Evolutionary conservation across 2,113 vertebrate species (phyloP).

Genomic region (Delphinapterus leucas): DNA sequence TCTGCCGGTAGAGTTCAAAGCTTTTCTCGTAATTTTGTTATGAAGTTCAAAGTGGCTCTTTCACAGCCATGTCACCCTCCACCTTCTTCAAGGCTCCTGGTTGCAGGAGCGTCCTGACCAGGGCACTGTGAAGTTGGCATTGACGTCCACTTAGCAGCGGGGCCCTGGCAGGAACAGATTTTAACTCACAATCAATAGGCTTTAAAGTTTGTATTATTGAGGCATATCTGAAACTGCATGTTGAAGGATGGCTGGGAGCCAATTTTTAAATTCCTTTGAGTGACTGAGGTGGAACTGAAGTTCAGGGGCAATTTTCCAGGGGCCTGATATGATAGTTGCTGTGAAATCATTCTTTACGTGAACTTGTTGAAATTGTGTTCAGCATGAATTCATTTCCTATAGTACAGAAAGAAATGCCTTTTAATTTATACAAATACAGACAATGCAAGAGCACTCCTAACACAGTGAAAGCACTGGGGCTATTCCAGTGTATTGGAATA

Average conservation of each 20-base stretch:
- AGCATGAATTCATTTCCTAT: conserved; percentile 47
- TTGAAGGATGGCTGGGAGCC: conserved; percentile 56
- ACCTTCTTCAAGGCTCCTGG: background rate
- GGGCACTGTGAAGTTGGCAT: background rate
- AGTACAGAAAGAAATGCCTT: conserved; percentile 27
- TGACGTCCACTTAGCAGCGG: background rate
- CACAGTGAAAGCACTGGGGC: background rate
- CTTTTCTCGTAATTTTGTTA: background rate
- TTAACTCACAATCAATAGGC: conserved; percentile 24
- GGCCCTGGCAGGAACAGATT: background rate
- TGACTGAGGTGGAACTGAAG: conserved; percentile 66
- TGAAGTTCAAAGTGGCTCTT: conserved; percentile 18
- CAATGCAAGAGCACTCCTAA: background rate
- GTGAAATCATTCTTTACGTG: conserved; percentile 60
- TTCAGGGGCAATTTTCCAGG: conserved; percentile 71
- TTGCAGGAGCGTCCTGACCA: background rate
- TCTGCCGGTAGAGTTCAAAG: background rate
- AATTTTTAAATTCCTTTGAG: conserved; percentile 72
- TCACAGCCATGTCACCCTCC: background rate
- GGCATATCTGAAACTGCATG: conserved; percentile 12
- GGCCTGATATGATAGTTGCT: conserved; percentile 55
- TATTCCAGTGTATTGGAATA: background rate
- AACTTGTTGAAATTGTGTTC: conserved; percentile 67
- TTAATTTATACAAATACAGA: conserved; percentile 61
- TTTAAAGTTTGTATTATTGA: conserved; percentile 43